These are phyloP conservation scores for Apis laboriosa DNA, from an alignment of 1,140 invertebrate species.

Conservation along the genomic window DNA sequence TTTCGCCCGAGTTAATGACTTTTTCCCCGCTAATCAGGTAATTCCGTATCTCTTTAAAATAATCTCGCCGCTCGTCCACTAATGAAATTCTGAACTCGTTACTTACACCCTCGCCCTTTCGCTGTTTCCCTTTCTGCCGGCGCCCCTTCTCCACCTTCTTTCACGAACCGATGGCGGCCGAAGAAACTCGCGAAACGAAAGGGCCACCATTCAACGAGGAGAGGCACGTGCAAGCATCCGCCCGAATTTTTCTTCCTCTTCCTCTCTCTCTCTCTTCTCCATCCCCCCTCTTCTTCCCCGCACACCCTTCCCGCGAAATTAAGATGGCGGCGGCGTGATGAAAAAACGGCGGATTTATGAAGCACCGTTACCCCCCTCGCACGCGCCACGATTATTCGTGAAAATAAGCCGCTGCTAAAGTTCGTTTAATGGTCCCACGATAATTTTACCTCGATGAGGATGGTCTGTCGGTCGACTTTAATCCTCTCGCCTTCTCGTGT, in stretches of 20 bases:
- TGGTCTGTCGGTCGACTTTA: neutral
- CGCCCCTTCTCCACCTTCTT: constrained; percentile 17
- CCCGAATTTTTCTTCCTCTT: constrained; percentile 48
- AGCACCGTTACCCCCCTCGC: constrained; percentile 34
- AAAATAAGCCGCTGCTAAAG: constrained; percentile 31
- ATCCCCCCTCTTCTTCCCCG: neutral
- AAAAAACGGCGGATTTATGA: constrained; percentile 46
- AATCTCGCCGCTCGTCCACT: constrained; percentile 80
- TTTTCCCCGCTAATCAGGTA: constrained; percentile 82
- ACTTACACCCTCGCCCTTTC: constrained; percentile 77
- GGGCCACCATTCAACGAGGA: constrained; percentile 2
- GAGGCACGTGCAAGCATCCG: constrained; percentile 38
- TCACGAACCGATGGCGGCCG: constrained; percentile 25
- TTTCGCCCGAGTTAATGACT: constrained; percentile 81
- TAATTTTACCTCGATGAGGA: neutral
- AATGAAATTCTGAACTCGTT: constrained; percentile 82
- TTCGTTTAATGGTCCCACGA: constrained; percentile 23
- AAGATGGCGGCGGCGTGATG: constrained; percentile 12
- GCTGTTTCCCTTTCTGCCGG: constrained; percentile 60
- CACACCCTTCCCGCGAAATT: constrained; percentile 33
- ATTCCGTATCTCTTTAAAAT: constrained; percentile 82
- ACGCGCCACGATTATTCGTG: constrained; percentile 44
- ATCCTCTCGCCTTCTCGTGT: neutral
- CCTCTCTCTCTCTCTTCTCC: neutral
- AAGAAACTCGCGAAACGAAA: constrained; percentile 22